Base-by-base conservation (phyloP, 2,797 vertebrate genomes). In the Pangasius macronema region DNA sequence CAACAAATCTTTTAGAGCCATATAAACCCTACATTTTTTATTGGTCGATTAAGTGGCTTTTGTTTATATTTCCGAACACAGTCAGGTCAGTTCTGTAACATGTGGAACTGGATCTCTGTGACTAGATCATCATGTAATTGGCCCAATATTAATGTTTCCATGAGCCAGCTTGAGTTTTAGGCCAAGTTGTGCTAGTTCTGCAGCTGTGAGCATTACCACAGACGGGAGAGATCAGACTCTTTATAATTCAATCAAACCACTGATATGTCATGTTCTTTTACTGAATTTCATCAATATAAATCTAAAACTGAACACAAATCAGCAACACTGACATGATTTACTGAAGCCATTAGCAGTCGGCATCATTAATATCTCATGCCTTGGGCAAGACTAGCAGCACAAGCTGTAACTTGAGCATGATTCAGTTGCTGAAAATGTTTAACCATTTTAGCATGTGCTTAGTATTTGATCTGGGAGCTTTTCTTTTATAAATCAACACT, bases 231-330 rank as follows among this genome's bases (percentile, higher is more conserved):
- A 24, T 39, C 55, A 63, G 79, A 81, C 79, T 61, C 36, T 61
- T 55, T 27, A 24, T 39, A 59, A 59, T 81, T 68, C 6, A 68
- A 53, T 83, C 46, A 83, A 68, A 68, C 18, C 63, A 51, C 18
- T 51, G 42, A 67, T 67, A 24, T 53, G 63, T 36, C 22, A 61
- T 39, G 36, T 61, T 59, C 10, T 68, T 83, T 68, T 83, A 83
- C 61, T 33, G 63, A 36, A 68, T 83, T 83, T 83, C n/a, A 68
- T 68, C 63, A 68, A 59, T 42, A 27, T 27, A 42, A 61, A 81
- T 81, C 55, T 65, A 46, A 82, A 63, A 49, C 24, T 67, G 53
- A 51, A n/a, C n/a, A n/a, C n/a, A n/a, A n/a, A n/a, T n/a, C n/a
- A n/a, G n/a, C n/a, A n/a, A n/a, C n/a, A 79, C 16, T 67, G 61